A percentile compares a stretch with the other conserved stretches of the same genome.
These are phyloP conservation scores for Rugalucina vietnamica DNA, from an alignment of 2,888 invertebrate genomes.

Conservation along the genomic window DNA sequence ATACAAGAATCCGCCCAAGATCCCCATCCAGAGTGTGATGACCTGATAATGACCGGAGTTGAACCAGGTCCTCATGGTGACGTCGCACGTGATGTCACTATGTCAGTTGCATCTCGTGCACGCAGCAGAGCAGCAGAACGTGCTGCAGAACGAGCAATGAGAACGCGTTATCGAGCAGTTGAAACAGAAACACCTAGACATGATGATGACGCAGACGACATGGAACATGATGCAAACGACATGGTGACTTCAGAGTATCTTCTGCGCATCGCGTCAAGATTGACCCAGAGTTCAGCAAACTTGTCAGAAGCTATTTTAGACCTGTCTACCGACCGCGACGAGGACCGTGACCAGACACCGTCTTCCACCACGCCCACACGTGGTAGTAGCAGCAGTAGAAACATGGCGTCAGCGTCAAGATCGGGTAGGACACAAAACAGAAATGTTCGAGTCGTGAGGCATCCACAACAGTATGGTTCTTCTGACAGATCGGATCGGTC, in stretches of 20 bases:
- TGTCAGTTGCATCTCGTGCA: not conserved
- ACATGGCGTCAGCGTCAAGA: conserved; percentile 52
- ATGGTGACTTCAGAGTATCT: conserved; percentile 64
- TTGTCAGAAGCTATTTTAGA: conserved; percentile 67
- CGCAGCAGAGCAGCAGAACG: conserved; percentile 32
- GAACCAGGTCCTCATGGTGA: conserved; percentile 22
- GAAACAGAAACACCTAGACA: conserved; percentile 16
- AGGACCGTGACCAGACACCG: conserved; percentile 36
- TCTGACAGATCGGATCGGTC: conserved; percentile 38
- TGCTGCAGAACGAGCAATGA: conserved; percentile 26
- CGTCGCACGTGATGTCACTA: not conserved
- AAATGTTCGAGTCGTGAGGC: conserved; percentile 68
- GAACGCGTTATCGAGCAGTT: conserved; percentile 39
- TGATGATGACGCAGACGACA: conserved; percentile 46
- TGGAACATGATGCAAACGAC: conserved; percentile 60
- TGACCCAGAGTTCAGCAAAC: conserved; percentile 69
- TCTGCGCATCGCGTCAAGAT: conserved; percentile 65
- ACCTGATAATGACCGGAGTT: conserved; percentile 48
- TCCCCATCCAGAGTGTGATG: conserved; percentile 57
- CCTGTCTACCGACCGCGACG: conserved; percentile 47
- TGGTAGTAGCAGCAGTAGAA: conserved; percentile 29
- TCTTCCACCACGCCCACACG: conserved; percentile 28
- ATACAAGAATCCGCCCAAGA: conserved; percentile 45
- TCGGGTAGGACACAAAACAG: conserved; percentile 60
- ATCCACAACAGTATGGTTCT: conserved; percentile 52